Percentiles rank a stretch among this genome's conserved stretches.
These are phyloP conservation scores for Poecilia gillii DNA, from an alignment of 2,797 vertebrate genomes.

Conservation along the genomic window DNA sequence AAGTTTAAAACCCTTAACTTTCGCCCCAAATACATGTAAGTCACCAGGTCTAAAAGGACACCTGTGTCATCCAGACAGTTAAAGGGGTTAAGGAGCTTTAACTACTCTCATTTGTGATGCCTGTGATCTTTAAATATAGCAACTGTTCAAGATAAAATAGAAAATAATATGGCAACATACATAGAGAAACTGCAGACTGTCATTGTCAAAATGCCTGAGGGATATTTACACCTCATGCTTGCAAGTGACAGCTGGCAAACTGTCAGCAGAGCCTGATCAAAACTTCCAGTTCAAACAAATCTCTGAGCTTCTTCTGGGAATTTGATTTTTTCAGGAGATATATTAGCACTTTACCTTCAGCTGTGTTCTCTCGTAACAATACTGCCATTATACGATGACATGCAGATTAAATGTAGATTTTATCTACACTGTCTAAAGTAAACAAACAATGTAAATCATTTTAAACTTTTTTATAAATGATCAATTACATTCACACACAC, in stretches of 20 bases:
- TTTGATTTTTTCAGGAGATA: conserved; percentile 35
- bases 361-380: neutral
- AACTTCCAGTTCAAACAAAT: conserved; percentile 47
- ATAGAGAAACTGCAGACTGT: neutral
- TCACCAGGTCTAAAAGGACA: too few relatives aligned
- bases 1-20: neutral
- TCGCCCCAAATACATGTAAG: too few relatives aligned
- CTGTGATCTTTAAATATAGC: conserved; percentile 25
- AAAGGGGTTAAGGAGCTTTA: neutral
- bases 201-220: neutral
- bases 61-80: too few relatives aligned
- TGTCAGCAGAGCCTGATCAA: conserved; percentile 53
- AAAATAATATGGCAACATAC: neutral
- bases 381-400: neutral
- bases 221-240: neutral
- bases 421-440: neutral
- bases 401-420: neutral
- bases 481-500: neutral
- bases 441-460: neutral
- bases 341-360: conserved; percentile 45
- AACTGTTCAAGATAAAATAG: neutral
- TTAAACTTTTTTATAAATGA: neutral
- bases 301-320: conserved; percentile 33
- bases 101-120: conserved; percentile 13
- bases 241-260: conserved; percentile 46